A percentile compares a stretch with the other conserved stretches of the same genome.
Evolutionary conservation across 2,888 invertebrate species (phyloP).

Genomic region (Griposia aprilina): DNA sequence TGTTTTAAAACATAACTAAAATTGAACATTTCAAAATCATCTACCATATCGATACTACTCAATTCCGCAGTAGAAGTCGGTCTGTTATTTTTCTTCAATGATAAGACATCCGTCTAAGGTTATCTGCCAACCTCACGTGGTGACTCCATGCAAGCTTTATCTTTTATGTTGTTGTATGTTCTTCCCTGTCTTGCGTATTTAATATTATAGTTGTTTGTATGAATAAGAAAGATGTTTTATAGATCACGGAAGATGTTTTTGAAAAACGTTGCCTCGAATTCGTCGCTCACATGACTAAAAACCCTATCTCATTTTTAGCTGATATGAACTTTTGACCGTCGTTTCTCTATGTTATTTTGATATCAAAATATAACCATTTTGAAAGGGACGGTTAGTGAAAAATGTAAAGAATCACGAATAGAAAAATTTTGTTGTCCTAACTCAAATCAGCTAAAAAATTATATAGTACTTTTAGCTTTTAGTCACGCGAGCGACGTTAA

Average conservation of each 20-base stretch:
- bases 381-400: no score
- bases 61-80: constrained; percentile 26
- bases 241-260: not conserved
- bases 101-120: constrained; percentile 56
- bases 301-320: no score
- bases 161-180: constrained; percentile 26
- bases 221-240: constrained; percentile 10
- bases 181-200: constrained; percentile 39
- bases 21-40: not conserved
- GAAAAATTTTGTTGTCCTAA: no score
- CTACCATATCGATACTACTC: not conserved
- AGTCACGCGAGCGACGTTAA: no score
- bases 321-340: no score
- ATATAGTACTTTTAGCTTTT: no score
- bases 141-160: constrained; percentile 51
- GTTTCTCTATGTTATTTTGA: no score
- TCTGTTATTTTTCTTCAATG: constrained; percentile 57
- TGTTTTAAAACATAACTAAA: not conserved
- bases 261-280: not conserved
- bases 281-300: no score
- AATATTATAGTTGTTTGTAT: constrained; percentile 13
- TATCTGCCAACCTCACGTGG: constrained; percentile 45
- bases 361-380: no score
- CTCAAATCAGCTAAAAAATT: no score
- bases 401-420: no score